Percentiles rank a stretch among this genome's conserved stretches.
Conservation (phyloP, 2,113 vertebrate genomes). For the Neofelis nebulosa region DNA sequence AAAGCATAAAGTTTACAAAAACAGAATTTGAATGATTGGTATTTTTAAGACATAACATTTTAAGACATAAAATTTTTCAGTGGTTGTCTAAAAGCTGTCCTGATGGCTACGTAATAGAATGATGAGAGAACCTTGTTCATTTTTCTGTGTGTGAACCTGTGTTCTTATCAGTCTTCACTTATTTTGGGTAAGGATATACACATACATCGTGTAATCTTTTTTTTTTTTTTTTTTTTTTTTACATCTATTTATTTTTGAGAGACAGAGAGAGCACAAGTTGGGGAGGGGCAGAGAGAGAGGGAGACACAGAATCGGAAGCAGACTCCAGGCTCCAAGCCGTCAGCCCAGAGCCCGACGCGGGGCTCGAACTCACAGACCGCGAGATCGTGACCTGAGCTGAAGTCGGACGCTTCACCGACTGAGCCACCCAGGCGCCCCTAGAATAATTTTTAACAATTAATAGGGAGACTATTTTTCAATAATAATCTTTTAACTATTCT, state of each 20-base stretch:
- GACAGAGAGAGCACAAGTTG: too few species aligned
- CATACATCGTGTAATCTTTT: not conserved
- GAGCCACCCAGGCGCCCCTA: not conserved
- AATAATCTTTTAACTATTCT: not conserved
- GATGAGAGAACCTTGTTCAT: not conserved
- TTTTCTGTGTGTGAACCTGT: not conserved
- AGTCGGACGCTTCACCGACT: too few species aligned
- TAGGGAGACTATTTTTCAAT: not conserved
- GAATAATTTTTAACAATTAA: not conserved
- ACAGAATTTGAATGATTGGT: not conserved
- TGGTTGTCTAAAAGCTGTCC: conserved; percentile 1
- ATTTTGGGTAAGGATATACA: not conserved
- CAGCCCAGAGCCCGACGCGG: too few species aligned
- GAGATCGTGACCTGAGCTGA: too few species aligned
- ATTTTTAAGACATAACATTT: not conserved
- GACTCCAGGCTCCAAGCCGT: too few species aligned
- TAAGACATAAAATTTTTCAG: not conserved
- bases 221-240: too few species aligned
- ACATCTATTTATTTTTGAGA: too few species aligned
- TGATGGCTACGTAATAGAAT: not conserved
- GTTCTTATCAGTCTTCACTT: not conserved
- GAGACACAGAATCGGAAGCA: too few species aligned
- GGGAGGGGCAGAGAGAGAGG: too few species aligned
- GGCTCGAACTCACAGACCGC: too few species aligned
- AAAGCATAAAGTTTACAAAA: not conserved